phyloP scores from a whole-genome alignment of 1,140 invertebrate species.

The Drosophila parabipectinata region DNA sequence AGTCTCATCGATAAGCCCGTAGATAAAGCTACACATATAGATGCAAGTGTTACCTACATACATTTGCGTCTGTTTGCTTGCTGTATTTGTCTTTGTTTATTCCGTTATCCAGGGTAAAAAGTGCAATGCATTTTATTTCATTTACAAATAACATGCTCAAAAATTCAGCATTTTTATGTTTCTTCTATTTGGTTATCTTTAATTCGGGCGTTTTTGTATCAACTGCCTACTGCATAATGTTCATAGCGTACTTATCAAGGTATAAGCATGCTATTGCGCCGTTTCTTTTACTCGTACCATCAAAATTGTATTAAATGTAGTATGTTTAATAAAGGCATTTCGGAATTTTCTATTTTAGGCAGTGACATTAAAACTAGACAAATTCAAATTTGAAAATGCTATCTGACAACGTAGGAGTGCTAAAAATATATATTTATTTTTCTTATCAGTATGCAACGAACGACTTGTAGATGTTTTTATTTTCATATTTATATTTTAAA shows the following conservation, averaged over 20 bases:
- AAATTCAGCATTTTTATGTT: too few relatives aligned
- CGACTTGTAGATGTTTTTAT: constrained; percentile 32
- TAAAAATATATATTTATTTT: constrained; percentile 28
- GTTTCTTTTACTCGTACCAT: constrained; percentile 7
- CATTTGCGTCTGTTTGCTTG: constrained; percentile 37
- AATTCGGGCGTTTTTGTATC: not conserved
- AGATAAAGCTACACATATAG: not conserved
- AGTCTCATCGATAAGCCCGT: not conserved
- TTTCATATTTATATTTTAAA: constrained; percentile 38
- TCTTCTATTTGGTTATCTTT: too few relatives aligned
- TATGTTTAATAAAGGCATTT: constrained; percentile 28
- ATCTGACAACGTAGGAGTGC: constrained; percentile 39
- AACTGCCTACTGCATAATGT: not conserved
- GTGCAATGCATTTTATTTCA: constrained; percentile 17
- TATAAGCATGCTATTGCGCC: not conserved
- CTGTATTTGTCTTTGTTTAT: not conserved
- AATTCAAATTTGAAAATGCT: constrained; percentile 46
- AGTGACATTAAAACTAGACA: constrained; percentile 69
- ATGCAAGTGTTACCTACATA: constrained; percentile 34
- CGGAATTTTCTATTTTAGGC: constrained; percentile 77
- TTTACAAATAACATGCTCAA: not conserved
- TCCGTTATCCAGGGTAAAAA: not conserved
- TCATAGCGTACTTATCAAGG: not conserved
- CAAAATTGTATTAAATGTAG: constrained; percentile 14
- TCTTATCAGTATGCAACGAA: constrained; percentile 40